Base-by-base conservation (phyloP, 2,113 vertebrate genomes). In the Mixornis gularis region DNA sequence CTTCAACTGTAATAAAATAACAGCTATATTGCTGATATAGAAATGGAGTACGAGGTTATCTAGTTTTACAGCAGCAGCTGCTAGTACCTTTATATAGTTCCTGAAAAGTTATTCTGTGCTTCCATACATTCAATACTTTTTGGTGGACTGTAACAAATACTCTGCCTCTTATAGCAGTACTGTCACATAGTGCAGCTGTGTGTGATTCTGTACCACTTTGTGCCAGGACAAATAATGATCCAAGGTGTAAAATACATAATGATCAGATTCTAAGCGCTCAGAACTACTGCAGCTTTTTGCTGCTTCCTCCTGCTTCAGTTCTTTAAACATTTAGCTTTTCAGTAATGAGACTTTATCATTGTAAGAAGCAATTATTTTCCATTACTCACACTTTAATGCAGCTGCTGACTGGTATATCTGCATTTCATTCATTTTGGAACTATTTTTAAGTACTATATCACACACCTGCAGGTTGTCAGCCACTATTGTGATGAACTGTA, bases 301-400 rank as follows among this genome's bases (percentile, higher is more conserved):
- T 3, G 13, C 81, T 72, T 81, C 81, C 84, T 88, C 36, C 72
- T 76, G 49, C 65, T 94, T 53, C 70, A 72, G 49, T 68, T 72
- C 92, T 84, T 91, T 73, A 70, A 94, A 48, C 43, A 78, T 62
- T 70, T 55, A 77, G 49, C 72, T 94, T 85, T 74, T 81, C 49
- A 81, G 20, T 85, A 92, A 84, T 51, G 66, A 69, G 69, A 72
- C 41, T 93, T 72, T 43, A 78, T 87, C 52, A 14, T 56, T 68
- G 29, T 63, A 84, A 87, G 59, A 79, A 92, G 51, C 66, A 94
- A 95, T 93, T 95, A 81, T 87, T 95, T 90, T 89, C 65, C 60
- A 76, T 89, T 86, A 80, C 49, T 87, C 38, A 65, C 34, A 74
- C 43, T 58, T 34, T 24, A 92, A 90, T 60, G 76, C 73, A 64